These are phyloP conservation scores for Drosophila macrothrix DNA, from an alignment of 2,888 invertebrate species.

Conservation along the genomic window DNA sequence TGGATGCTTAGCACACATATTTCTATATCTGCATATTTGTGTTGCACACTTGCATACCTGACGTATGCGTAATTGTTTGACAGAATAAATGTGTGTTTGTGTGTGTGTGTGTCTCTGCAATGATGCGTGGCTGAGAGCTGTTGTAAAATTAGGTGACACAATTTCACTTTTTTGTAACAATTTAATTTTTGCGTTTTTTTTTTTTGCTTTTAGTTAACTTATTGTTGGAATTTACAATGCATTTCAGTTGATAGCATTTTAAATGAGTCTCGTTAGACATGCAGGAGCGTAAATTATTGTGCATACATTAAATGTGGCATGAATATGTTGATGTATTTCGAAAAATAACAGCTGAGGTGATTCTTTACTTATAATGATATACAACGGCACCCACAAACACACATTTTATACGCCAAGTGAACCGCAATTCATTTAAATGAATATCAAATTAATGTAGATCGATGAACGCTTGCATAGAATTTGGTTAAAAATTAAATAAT, in stretches of 20 bases:
- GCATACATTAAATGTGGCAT: slow-evolving; percentile 39
- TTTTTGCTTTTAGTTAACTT: slow-evolving; percentile 10
- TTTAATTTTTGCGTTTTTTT: slow-evolving; percentile 18
- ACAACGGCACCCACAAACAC: neutral
- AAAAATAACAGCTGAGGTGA: neutral
- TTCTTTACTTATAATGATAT: slow-evolving; percentile 10
- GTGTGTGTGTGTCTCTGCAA: slow-evolving; percentile 36
- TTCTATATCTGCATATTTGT: slow-evolving; percentile 20
- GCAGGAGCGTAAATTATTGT: slow-evolving; percentile 39
- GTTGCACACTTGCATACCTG: slow-evolving; percentile 27
- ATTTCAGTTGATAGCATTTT: slow-evolving; percentile 66
- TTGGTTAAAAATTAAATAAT: neutral
- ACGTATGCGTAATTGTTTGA: slow-evolving; percentile 52
- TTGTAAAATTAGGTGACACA: slow-evolving; percentile 77
- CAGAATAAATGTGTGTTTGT: neutral
- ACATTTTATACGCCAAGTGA: slow-evolving; percentile 5
- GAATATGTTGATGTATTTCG: slow-evolving; percentile 9
- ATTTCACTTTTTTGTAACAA: slow-evolving; percentile 57
- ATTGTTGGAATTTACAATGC: slow-evolving; percentile 54
- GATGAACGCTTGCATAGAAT: neutral
- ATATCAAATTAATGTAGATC: slow-evolving; percentile 12
- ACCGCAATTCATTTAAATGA: slow-evolving; percentile 6
- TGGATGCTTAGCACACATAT: slow-evolving; percentile 45
- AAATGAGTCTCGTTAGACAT: slow-evolving; percentile 51
- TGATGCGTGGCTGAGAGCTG: slow-evolving; percentile 62